Conservation (phyloP, 2,113 vertebrate genomes). For the rat (Rattus norvegicus) region GRCr8 NC_086028.1:10909501-10910000, state of each 20-base stretch:
- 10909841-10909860: accelerated
- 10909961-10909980: slow-evolving; percentile 89
- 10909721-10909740: not conserved
- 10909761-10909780: not conserved
- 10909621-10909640: not conserved
- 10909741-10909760: not conserved
- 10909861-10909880: accelerated
- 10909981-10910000: slow-evolving; percentile 92
- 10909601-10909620: not conserved
- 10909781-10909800: not conserved
- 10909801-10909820: not conserved
- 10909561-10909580: not conserved
- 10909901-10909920: not conserved
- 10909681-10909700: not conserved
- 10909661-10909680: not conserved
- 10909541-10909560: not conserved
- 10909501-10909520: not conserved
- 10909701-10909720: not conserved
- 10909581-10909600: not conserved
- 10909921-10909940: not conserved
- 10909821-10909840: not conserved
- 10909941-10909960: accelerated
- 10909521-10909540: not conserved
- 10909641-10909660: not conserved
- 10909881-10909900: not conserved